Conservation (phyloP, 2,797 vertebrate species). For the Xenops minutus region DNA sequence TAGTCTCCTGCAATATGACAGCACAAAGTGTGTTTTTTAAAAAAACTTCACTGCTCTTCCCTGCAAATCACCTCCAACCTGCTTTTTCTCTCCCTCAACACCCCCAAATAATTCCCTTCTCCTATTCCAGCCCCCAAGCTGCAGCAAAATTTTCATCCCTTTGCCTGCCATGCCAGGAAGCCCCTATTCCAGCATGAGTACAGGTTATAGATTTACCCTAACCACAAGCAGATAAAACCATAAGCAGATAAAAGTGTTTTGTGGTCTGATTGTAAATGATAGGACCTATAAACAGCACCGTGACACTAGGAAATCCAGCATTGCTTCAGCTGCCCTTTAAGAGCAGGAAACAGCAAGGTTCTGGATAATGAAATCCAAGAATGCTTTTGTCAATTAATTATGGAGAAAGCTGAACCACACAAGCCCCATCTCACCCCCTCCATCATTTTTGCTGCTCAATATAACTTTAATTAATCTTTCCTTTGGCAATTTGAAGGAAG, state of each 20-base stretch:
- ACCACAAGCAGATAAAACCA: no score
- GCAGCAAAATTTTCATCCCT: no score
- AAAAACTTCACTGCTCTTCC: not conserved
- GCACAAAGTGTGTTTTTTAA: not conserved
- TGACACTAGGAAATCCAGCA: not conserved
- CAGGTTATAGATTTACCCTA: no score
- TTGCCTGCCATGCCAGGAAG: no score
- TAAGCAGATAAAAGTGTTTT: not conserved
- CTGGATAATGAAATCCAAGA: constrained; percentile 54
- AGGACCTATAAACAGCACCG: not conserved
- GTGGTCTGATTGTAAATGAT: not conserved
- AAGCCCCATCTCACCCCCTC: constrained; percentile 6
- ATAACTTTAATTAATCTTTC: constrained; percentile 70
- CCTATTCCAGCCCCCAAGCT: no score
- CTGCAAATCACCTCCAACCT: not conserved
- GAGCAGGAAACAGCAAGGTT: not conserved
- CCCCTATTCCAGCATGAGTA: no score
- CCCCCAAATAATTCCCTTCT: not conserved
- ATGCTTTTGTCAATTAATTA: constrained; percentile 57
- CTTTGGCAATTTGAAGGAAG: constrained; percentile 65
- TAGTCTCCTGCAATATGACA: not conserved
- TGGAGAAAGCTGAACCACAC: not conserved
- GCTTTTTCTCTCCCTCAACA: rapidly evolving
- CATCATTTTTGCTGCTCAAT: constrained; percentile 61
- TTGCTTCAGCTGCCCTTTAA: constrained; percentile 6